These are phyloP conservation scores for Peromyscus leucopus DNA, from an alignment of 2,113 vertebrate species.

Conservation along the genomic window DNA sequence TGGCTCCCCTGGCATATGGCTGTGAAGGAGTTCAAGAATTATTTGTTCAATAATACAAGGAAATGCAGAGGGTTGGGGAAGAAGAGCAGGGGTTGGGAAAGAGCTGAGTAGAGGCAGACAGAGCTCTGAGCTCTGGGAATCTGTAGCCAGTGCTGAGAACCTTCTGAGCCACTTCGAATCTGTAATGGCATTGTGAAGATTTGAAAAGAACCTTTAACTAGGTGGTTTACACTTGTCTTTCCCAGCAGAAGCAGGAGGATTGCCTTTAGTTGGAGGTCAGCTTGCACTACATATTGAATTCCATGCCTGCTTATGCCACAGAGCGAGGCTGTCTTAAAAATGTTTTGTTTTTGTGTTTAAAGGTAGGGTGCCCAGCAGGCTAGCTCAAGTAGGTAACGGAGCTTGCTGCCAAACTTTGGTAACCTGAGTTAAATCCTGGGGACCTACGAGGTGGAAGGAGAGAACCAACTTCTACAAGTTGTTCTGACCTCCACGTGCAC, in stretches of 20 bases:
- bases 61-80: background rate
- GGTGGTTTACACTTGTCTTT: background rate
- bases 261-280: background rate
- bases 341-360: background rate
- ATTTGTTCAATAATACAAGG: background rate
- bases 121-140: background rate
- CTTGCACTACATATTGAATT: background rate
- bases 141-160: background rate
- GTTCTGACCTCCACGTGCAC: background rate
- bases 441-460: background rate
- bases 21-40: background rate
- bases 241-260: background rate
- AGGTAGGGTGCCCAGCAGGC: background rate
- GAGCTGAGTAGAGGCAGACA: background rate
- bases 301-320: background rate
- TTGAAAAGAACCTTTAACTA: background rate
- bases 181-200: background rate
- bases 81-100: background rate
- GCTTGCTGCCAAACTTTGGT: too few species aligned
- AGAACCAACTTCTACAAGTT: background rate
- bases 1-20: background rate
- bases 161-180: slow-evolving; percentile 22
- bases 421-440: background rate
- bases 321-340: background rate
- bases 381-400: background rate